Base-by-base conservation (phyloP, 2,797 vertebrate genomes). In the Fratercula arctica region DNA sequence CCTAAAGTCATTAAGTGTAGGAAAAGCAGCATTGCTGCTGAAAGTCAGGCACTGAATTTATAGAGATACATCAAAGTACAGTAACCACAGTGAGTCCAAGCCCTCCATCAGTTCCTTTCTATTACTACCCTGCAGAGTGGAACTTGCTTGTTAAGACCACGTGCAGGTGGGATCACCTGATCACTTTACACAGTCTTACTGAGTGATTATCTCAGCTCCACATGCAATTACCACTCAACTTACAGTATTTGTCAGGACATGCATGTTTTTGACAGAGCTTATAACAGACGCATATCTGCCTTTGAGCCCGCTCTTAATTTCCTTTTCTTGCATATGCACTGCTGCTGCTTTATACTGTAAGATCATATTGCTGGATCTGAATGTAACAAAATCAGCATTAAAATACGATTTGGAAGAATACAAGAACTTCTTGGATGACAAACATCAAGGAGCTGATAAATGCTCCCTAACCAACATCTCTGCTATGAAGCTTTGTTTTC, bases 401-500 rank as follows among this genome's bases (percentile, higher is more conserved):
- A 67, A 41, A 56, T 77, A 78, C 0, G 3, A 57, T 73, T 54
- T 46, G 78, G 60, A 84, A 86, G 31, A 90, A 61, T 57, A 37
- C 74, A 87, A 87, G 16, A 73, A 50, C 31, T 89, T 76, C n/a
- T 43, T 57, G 79, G n/a, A 68, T 77, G 29, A 31, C 39, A 70
- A 93, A 54, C 33, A n/a, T 80, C 23, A 51, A 76, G 78, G 20
- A 79, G 35, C n/a, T 56, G 50, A 66, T 64, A 90, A 85, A 82
- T 56, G 33, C 26, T 87, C 45, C 37, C 57, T 82, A n/a, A 68
- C 35, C 80, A 82, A 66, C 24, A 70, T 89, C 59, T 82, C 53
- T 60, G 67, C 39, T 64, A 10, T 79, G 83, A 67, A 90, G 70
- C 51, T 95, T 81, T 95, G 73, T 88, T 95, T 79, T 43, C 25